Percentiles rank a stretch among this genome's conserved stretches.
phyloP scores from a whole-genome alignment of 2,888 invertebrate genomes.

The Volucella zonaria region DNA sequence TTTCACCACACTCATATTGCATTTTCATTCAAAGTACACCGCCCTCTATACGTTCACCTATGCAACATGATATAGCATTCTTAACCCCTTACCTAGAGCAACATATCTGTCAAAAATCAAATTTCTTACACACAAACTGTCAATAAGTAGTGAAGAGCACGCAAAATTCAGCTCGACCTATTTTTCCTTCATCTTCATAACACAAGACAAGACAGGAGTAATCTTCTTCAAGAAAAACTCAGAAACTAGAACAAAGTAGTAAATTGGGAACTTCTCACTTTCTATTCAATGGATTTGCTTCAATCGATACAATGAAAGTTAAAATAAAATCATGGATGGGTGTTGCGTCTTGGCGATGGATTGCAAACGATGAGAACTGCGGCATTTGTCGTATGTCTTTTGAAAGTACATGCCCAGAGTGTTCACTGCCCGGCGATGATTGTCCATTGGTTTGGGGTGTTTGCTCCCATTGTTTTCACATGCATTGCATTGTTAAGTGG shows the following conservation, averaged over 20 bases:
- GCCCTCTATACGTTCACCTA: background rate
- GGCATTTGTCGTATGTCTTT: conserved; percentile 99
- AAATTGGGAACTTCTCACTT: conserved; percentile 49
- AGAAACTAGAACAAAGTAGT: conserved; percentile 23
- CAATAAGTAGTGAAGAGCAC: conserved; percentile 35
- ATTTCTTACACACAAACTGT: conserved; percentile 32
- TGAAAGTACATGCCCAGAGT: conserved; percentile 98
- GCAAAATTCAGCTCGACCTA: conserved; percentile 61
- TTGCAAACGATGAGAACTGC: conserved; percentile 99
- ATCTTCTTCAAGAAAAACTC: conserved; percentile 1
- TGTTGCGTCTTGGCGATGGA: conserved; percentile 99
- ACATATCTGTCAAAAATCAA: conserved; percentile 26
- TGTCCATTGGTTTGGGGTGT: conserved; percentile 99
- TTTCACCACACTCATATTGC: too few relatives aligned
- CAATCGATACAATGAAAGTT: conserved; percentile 80
- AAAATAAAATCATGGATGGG: conserved; percentile 89
- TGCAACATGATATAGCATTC: background rate
- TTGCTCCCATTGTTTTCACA: conserved; percentile 99
- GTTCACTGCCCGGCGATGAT: conserved; percentile 98
- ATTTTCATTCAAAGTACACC: too few relatives aligned
- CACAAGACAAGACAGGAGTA: conserved; percentile 27
- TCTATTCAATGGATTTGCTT: conserved; percentile 61
- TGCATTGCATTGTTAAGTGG: conserved; percentile 99
- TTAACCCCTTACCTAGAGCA: conserved; percentile 1
- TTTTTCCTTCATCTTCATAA: conserved; percentile 62